A percentile compares a stretch with the other conserved stretches of the same genome.
phyloP scores from a whole-genome alignment of 2,888 invertebrate genomes.

The Drosophila infuscata region DNA sequence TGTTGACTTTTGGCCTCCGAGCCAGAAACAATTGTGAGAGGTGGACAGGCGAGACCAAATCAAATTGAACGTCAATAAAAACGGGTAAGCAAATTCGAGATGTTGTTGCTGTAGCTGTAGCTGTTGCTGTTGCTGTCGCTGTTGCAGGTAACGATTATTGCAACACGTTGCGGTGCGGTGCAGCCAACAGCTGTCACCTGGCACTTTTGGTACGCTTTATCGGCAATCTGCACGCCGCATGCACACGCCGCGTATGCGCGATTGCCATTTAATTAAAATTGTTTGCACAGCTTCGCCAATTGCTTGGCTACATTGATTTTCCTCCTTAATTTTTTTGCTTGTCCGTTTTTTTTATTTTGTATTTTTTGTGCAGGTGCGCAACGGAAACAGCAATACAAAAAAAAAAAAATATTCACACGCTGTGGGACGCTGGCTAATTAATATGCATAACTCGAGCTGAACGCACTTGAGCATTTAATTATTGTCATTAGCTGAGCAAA shows the following conservation, averaged over 20 bases:
- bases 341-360: background rate
- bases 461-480: slow-evolving; percentile 67
- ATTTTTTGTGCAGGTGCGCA: slow-evolving; percentile 60
- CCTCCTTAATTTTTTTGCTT: slow-evolving; percentile 1
- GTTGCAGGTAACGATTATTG: slow-evolving; percentile 56
- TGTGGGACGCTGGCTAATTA: slow-evolving; percentile 57
- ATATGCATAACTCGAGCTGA: slow-evolving; percentile 57
- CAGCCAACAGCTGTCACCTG: slow-evolving; percentile 76
- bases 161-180: slow-evolving; percentile 60
- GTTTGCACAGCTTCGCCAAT: slow-evolving; percentile 71
- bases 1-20: slow-evolving; percentile 73
- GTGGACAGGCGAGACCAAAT: slow-evolving; percentile 63
- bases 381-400: slow-evolving; percentile 33
- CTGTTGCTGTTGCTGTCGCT: slow-evolving; percentile 38
- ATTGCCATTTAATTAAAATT: slow-evolving; percentile 80
- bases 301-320: slow-evolving; percentile 32
- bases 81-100: slow-evolving; percentile 59
- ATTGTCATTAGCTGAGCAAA: slow-evolving; percentile 68
- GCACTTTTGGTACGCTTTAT: slow-evolving; percentile 66
- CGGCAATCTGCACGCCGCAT: slow-evolving; percentile 54
- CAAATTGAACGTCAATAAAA: slow-evolving; percentile 73
- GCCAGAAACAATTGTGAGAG: slow-evolving; percentile 70
- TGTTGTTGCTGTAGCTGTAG: slow-evolving; percentile 27
- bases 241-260: slow-evolving; percentile 76
- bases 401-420: slow-evolving; percentile 68